phyloP scores from a whole-genome alignment of 2,888 invertebrate genomes.

The Pterostichus madidus region DNA sequence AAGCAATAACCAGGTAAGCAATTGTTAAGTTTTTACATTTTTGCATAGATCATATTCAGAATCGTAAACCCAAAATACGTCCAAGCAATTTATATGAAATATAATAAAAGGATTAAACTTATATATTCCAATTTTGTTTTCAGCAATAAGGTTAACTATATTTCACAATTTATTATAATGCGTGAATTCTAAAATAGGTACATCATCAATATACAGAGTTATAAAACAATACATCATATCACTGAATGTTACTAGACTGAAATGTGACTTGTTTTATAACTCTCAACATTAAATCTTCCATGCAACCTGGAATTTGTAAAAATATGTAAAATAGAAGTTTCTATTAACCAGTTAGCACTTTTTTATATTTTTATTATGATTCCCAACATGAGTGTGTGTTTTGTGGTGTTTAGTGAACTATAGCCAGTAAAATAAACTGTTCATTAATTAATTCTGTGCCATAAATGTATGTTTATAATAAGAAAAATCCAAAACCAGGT shows the following conservation, averaged over 20 bases:
- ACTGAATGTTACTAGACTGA: background rate
- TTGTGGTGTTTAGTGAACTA: conserved; percentile 43
- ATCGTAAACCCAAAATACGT: conserved; percentile 18
- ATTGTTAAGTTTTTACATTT: conserved; percentile 35
- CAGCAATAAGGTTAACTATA: conserved; percentile 34
- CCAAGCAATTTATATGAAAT: conserved; percentile 48
- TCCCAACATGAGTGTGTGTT: conserved; percentile 25
- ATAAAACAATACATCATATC: conserved; percentile 22
- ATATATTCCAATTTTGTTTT: conserved; percentile 16
- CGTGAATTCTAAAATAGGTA: conserved; percentile 54
- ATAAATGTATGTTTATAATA: conserved; percentile 56
- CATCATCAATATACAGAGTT: conserved; percentile 44
- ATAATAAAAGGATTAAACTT: conserved; percentile 39
- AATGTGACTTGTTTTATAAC: conserved; percentile 37
- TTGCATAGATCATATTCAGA: background rate
- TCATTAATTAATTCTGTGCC: conserved; percentile 60
- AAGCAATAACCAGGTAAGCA: conserved; percentile 46
- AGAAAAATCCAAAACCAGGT: conserved; percentile 40
- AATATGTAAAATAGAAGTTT: conserved; percentile 48
- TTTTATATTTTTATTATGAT: conserved; percentile 36
- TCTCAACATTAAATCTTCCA: conserved; percentile 30
- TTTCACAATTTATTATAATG: conserved; percentile 45
- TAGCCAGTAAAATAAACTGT: conserved; percentile 37
- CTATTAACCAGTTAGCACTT: conserved; percentile 24
- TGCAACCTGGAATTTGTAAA: conserved; percentile 26